Base-by-base conservation (phyloP, 2,113 vertebrate species). In the Archilochus colubris region DNA sequence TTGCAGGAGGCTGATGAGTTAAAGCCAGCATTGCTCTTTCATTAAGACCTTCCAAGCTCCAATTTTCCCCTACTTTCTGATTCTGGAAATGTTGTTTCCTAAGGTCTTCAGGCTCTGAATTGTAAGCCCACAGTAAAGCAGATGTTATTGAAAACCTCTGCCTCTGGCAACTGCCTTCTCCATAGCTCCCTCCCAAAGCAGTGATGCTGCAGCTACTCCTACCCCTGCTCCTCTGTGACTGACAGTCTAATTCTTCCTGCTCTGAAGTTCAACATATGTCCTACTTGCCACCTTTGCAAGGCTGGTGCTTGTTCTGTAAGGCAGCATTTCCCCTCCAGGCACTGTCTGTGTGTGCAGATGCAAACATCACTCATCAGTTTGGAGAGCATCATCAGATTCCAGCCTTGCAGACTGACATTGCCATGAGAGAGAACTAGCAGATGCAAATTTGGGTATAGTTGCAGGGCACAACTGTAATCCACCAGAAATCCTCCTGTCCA, bases 121-220 rank as follows among this genome's bases (percentile, higher is more conserved):
- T 53, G 6, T 73, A 78, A 68, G 17, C 21, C n/a, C 40, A 20
- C 0, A 0, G 46, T 72, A 24, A 53, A 0, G 3, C 15, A 62
- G 9, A 20, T 75, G 36, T 61, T 91, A 3, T 54, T 66, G 72
- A 78, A 59, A 54, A 33, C 0, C 1, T 58, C n/a, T 48, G 25
- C 50, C 6, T 89, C 30, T 55, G 61, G 48, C 36, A 53, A 2
- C n/a, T 63, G 6, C 28, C 50, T 68, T 68, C 36, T 33, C 81
- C 28, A 2, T 28, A 44, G 50, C 36, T 58, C 28, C 38, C 10
- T 78, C 27, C 57, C 63, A 38, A 14, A 72, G 62, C 62, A 83
- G 33, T 51, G 61, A 15, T 40, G 57, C 86, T 74, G 76, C 50
- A 68, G 30, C 28, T 50, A 63, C 25, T 78, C 40, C 48, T 72